Conservation (phyloP, 2,888 invertebrate genomes). For the Agrotis exclamationis region DNA sequence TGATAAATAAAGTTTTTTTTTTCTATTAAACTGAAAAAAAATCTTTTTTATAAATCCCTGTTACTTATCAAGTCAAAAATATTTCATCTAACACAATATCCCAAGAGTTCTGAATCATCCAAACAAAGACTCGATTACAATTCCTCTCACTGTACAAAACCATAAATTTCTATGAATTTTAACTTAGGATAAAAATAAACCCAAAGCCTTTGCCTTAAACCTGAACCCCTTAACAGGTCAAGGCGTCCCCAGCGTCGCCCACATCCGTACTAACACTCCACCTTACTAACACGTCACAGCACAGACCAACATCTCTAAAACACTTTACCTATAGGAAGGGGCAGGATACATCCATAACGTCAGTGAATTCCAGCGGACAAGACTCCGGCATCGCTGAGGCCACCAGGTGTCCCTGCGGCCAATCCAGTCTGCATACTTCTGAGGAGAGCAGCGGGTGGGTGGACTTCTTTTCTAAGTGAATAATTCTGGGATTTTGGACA, state of each 20-base stretch:
- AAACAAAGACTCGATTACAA: not conserved
- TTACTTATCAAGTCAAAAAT: too few species aligned
- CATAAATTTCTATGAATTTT: not conserved
- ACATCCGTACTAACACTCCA: conserved; percentile 44
- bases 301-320: conserved; percentile 61
- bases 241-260: conserved; percentile 26
- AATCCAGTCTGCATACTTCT: conserved; percentile 92
- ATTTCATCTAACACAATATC: not conserved
- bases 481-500: not conserved
- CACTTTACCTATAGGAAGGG: conserved; percentile 82
- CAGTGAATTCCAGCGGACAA: conserved; percentile 95
- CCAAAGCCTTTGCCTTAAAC: conserved; percentile 19
- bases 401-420: conserved; percentile 92
- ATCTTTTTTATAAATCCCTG: too few species aligned
- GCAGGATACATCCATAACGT: conserved; percentile 94
- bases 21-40: too few species aligned
- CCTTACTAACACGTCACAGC: conserved; percentile 59
- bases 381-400: conserved; percentile 94
- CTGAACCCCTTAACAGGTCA: conserved; percentile 40
- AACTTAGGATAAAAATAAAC: not conserved
- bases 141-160: not conserved
- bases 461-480: not conserved
- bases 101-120: not conserved
- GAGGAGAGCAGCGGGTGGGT: conserved; percentile 94
- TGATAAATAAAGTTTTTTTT: too few species aligned